Base-by-base conservation (phyloP, 2,797 vertebrate genomes). In the Megalops cyprinoides region DNA sequence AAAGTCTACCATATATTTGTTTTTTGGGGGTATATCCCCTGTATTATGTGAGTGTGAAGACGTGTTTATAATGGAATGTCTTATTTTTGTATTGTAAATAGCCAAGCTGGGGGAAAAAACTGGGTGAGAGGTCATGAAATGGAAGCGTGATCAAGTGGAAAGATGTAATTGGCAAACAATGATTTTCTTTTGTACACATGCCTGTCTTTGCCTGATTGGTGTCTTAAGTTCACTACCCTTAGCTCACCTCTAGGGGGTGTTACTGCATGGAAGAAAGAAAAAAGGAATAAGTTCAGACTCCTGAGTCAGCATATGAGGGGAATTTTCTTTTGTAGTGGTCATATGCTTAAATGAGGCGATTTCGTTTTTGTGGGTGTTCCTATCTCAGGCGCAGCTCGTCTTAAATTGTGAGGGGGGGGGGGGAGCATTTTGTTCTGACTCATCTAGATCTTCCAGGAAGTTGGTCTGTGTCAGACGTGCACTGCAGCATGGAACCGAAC, bases 11-110 rank as follows among this genome's bases (percentile, higher is more conserved):
- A 1, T 65, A 65, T 8, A 4, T 65, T 10, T n/a, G 25, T 65
- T 62, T 0, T 60, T n/a, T 28, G 9, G 60, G 9, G 25, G 25
- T 1, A 31, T 10, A 12, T 3, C 4, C 5, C 23, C 55, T 23
- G 25, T 39, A 42, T 69, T 39, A 18, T 15, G 34, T n/a, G n/a
- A n/a, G n/a, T 6, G 31, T 62, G 4, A 1, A 69, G 65, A 69
- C 31, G 31, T 69, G 31, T 18, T 69, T 8, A 37, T 69, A 12
- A 15, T 20, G 20, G 0, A 48, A 44, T 20, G 48, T 73, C 23
- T 75, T 60, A 48, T 62, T 80, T 80, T 75, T 80, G 73, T 76
- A 80, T 23, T 80, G 79, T 80, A 80, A 80, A 80, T 80, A 80
- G n/a, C n/a, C n/a, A n/a, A 48, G 53, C 46, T 18, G 25, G 10